These are phyloP conservation scores for Zalophus californianus DNA, from an alignment of 2,797 vertebrate species.

Conservation along the genomic window DNA sequence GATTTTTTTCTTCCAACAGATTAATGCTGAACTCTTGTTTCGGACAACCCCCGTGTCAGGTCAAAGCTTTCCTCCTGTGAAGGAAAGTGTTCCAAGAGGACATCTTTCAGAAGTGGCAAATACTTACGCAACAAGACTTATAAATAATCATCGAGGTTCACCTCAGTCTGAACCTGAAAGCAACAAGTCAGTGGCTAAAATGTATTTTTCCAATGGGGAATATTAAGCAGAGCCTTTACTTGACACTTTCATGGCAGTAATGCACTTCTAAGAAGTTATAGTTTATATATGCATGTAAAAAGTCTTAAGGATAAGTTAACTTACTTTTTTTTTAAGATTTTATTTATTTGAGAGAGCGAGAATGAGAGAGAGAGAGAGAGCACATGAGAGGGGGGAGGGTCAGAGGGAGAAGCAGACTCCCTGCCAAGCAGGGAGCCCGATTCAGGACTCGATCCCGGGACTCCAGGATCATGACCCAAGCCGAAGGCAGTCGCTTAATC, in stretches of 20 bases:
- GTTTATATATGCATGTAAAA: not conserved
- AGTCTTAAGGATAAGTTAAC: not conserved
- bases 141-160: slow-evolving; percentile 82
- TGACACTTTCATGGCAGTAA: not conserved
- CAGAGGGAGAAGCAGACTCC: no score
- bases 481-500: no score
- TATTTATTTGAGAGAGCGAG: no score
- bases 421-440: no score
- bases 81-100: slow-evolving; percentile 83
- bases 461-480: no score
- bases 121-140: slow-evolving; percentile 77
- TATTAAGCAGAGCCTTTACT: not conserved
- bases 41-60: slow-evolving; percentile 81
- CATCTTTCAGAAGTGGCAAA: slow-evolving; percentile 81
- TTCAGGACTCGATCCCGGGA: no score
- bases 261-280: not conserved
- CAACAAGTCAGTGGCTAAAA: slow-evolving; percentile 84
- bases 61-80: slow-evolving; percentile 85
- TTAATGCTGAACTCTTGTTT: slow-evolving; percentile 83
- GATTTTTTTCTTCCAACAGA: slow-evolving; percentile 70
- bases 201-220: not conserved
- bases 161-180: slow-evolving; percentile 83
- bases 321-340: not conserved
- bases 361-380: no score
- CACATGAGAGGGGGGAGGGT: no score